A percentile compares a stretch with the other conserved stretches of the same genome.
These are phyloP conservation scores for Peromyscus maniculatus DNA, from an alignment of 2,113 vertebrate genomes.

Conservation along the genomic window DNA sequence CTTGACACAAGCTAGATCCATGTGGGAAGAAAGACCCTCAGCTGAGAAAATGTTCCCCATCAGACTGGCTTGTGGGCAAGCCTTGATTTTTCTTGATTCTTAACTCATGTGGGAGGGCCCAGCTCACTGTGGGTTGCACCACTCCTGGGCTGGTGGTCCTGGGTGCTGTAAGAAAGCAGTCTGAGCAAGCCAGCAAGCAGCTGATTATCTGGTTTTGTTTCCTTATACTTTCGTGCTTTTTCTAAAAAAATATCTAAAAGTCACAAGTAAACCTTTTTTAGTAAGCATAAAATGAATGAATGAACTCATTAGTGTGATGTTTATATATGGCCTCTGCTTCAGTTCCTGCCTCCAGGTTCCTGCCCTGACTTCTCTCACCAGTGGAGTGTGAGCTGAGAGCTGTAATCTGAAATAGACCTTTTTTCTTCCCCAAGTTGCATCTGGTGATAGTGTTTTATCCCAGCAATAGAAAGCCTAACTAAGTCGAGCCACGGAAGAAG, in stretches of 20 bases:
- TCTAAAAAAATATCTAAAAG: neutral
- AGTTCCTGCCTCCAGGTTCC: neutral
- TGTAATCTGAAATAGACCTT: neutral
- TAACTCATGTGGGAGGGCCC: neutral
- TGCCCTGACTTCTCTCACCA: neutral
- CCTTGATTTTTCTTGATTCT: neutral
- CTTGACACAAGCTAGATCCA: neutral
- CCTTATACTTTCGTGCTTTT: neutral
- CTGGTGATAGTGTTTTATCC: neutral
- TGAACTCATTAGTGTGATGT: constrained; percentile 37
- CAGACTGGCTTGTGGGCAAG: neutral
- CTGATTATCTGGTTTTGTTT: constrained; percentile 25
- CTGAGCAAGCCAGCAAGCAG: neutral
- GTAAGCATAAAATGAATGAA: constrained; percentile 6
- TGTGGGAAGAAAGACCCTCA: neutral
- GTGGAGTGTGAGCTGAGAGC: too few species aligned
- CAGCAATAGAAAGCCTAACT: neutral
- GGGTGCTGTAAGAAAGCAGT: neutral
- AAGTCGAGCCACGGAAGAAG: neutral
- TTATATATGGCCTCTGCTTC: neutral
- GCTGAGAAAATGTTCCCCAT: neutral
- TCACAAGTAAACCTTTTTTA: constrained; percentile 50
- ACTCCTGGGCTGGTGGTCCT: neutral
- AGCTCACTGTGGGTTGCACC: neutral
- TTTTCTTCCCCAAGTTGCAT: neutral